Evolutionary conservation across 2,888 invertebrate species (phyloP).

Genomic region (Colletes collaris): DNA sequence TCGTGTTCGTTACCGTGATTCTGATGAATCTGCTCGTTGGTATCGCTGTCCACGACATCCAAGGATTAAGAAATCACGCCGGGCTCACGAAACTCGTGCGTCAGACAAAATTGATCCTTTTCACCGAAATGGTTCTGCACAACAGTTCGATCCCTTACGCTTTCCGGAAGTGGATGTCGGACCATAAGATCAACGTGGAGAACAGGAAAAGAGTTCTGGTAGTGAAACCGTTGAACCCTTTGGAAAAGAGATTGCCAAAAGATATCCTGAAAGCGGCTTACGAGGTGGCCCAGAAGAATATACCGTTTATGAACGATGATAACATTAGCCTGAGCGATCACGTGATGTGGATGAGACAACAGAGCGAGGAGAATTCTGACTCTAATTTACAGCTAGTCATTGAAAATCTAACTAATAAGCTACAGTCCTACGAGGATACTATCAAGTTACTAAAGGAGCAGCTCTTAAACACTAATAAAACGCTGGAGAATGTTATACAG

Average conservation of each 20-base stretch:
- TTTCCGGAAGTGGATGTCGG: slow-evolving; percentile 81
- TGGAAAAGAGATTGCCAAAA: slow-evolving; percentile 83
- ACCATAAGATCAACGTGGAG: slow-evolving; percentile 81
- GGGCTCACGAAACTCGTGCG: slow-evolving; percentile 83
- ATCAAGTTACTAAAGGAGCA: slow-evolving; percentile 76
- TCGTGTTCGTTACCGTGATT: slow-evolving; percentile 82
- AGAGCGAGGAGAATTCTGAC: slow-evolving; percentile 67
- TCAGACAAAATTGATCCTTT: slow-evolving; percentile 83
- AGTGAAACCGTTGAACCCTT: slow-evolving; percentile 83
- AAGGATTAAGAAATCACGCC: slow-evolving; percentile 83
- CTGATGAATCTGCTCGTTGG: slow-evolving; percentile 82
- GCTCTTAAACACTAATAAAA: slow-evolving; percentile 74
- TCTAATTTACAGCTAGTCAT: slow-evolving; percentile 64
- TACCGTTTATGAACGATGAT: slow-evolving; percentile 72
- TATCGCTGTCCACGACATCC: slow-evolving; percentile 83
- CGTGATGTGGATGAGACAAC: slow-evolving; percentile 70
- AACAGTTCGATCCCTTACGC: slow-evolving; percentile 81
- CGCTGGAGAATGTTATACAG: slow-evolving; percentile 73
- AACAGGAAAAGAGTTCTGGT: slow-evolving; percentile 82
- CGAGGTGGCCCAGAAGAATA: slow-evolving; percentile 82
- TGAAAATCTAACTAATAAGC: slow-evolving; percentile 71
- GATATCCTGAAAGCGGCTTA: slow-evolving; percentile 83
- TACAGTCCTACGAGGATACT: slow-evolving; percentile 74
- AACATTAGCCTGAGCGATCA: slow-evolving; percentile 65
- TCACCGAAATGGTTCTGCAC: slow-evolving; percentile 83